These are phyloP conservation scores for Diarsia rubi DNA, from an alignment of 2,888 invertebrate species.

Conservation along the genomic window DNA sequence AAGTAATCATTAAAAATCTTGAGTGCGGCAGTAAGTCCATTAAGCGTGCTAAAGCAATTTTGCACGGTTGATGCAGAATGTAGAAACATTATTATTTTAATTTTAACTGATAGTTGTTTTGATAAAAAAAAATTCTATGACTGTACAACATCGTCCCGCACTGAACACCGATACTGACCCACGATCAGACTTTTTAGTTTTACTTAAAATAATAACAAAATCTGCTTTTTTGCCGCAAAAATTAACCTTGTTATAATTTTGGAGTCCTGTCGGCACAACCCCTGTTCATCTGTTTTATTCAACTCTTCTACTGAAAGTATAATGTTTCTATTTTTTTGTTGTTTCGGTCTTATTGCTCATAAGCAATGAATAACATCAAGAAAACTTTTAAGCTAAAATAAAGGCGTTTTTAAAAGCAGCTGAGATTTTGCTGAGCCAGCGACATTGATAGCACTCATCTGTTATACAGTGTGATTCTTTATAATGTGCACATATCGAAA, in stretches of 20 bases:
- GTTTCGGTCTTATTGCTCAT: constrained; percentile 15
- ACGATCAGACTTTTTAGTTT: neutral
- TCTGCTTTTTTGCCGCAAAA: neutral
- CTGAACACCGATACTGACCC: constrained; percentile 1
- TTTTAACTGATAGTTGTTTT: constrained; percentile 1
- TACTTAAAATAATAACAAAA: constrained; percentile 7
- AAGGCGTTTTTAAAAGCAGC: constrained; percentile 16
- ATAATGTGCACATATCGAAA: no score
- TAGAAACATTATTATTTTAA: neutral
- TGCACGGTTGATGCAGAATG: neutral
- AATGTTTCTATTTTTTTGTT: constrained; percentile 11
- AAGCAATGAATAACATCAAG: constrained; percentile 11
- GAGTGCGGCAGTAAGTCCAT: no score
- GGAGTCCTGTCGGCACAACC: constrained; percentile 4
- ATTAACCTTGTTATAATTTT: constrained; percentile 48
- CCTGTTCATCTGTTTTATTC: constrained; percentile 4
- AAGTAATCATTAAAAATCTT: no score
- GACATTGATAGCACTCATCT: constrained; percentile 11
- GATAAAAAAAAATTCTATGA: neutral
- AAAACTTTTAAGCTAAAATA: constrained; percentile 17
- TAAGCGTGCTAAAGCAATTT: neutral
- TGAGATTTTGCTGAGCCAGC: constrained; percentile 7
- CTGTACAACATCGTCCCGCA: neutral
- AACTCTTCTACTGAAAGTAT: constrained; percentile 48
- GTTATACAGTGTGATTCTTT: no score